Conservation (phyloP, 2,797 vertebrate genomes). For the Falco novaeseelandiae region DNA sequence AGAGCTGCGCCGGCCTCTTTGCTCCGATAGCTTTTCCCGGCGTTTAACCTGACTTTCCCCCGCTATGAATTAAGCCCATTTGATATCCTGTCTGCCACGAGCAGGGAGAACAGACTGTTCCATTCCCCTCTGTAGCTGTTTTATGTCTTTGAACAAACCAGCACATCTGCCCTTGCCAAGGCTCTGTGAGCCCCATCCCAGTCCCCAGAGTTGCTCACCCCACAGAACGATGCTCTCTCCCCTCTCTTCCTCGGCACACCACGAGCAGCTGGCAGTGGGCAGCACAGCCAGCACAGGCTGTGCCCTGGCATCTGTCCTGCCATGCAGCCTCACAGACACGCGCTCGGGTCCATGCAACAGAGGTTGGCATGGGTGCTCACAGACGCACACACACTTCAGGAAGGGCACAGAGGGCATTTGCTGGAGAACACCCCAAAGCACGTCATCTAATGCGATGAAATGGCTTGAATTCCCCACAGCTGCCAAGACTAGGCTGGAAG, state of each 20-base stretch:
- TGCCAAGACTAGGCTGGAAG: background rate
- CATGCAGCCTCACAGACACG: accelerated
- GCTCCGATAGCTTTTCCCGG: background rate
- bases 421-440: background rate
- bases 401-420: background rate
- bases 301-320: accelerated
- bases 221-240: accelerated
- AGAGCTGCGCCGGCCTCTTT: accelerated
- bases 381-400: background rate
- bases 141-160: conserved; percentile 35
- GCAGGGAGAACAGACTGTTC: conserved; percentile 48
- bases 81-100: conserved; percentile 30
- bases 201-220: background rate
- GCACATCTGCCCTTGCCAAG: background rate
- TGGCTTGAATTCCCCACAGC: accelerated
- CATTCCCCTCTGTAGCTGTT: conserved; percentile 26
- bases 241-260: background rate
- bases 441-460: accelerated
- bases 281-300: background rate
- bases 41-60: conserved; percentile 15
- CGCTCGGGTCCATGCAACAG: accelerated
- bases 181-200: accelerated
- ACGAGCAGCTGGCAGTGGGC: accelerated
- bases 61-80: background rate
- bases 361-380: accelerated